Evolutionary conservation across 2,888 invertebrate species (phyloP).

Genomic region (Plebejus anna): DNA sequence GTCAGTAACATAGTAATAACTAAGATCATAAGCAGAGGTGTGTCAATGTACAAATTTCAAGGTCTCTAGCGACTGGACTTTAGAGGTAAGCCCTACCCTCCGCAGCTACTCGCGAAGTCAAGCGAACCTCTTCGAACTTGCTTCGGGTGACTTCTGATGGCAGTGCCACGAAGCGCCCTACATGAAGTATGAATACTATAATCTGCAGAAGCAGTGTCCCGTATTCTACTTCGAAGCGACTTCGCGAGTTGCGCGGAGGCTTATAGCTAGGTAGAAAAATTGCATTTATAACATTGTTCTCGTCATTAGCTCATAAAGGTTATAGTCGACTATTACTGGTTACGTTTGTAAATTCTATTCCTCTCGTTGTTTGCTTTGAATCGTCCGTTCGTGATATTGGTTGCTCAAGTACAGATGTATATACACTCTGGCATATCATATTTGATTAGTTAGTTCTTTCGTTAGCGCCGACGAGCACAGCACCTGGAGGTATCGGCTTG

Average conservation of each 20-base stretch:
- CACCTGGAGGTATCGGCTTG: not conserved
- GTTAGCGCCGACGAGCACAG: not conserved
- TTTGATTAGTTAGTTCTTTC: conserved; percentile 39
- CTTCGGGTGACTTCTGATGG: not conserved
- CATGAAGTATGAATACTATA: not conserved
- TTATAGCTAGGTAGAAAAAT: conserved; percentile 48
- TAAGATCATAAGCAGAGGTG: not conserved
- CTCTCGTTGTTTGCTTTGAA: conserved; percentile 32
- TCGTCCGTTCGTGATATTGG: conserved; percentile 34
- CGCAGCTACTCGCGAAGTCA: not conserved
- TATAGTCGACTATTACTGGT: conserved; percentile 27
- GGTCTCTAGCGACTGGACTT: not conserved
- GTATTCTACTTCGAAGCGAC: not conserved
- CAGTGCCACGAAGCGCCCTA: not conserved
- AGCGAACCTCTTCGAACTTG: not conserved
- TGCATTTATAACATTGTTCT: conserved; percentile 45
- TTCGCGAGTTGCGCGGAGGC: not conserved
- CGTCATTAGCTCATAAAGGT: conserved; percentile 32
- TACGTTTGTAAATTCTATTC: conserved; percentile 28
- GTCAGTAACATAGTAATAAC: not conserved
- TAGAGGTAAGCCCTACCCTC: conserved; percentile 20
- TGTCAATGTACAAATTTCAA: not conserved
- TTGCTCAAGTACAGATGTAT: conserved; percentile 56
- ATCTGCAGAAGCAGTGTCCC: not conserved
- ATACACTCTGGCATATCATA: conserved; percentile 70